Base-by-base conservation (phyloP, 2,797 vertebrate genomes). In the Kryptopterus vitreolus region DNA sequence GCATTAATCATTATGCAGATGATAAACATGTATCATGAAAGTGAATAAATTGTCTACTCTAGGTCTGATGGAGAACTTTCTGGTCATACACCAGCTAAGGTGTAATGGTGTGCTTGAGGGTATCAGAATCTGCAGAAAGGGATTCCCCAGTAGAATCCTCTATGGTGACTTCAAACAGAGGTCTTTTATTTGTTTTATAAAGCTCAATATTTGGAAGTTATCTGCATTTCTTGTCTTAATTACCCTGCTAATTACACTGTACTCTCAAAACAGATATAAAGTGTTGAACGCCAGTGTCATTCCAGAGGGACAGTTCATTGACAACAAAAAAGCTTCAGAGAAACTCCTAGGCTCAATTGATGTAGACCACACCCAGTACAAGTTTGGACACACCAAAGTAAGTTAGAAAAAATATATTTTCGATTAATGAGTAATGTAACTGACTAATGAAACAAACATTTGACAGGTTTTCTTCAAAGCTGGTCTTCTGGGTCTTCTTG, bases 301-400 rank as follows among this genome's bases (percentile, higher is more conserved):
- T 86, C 95, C 96, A 0, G 96, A 96, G 48, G 95, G 95, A 75
- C 95, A 96, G 73, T 96, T 95, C 87, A 96, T 95, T 0, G 95
- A 96, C 20, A 96, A 95, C 91, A 97, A 96, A 86, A 96, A 97
- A 73, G 95, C 95, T 82, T 94, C 95, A 83, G 96, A 97, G 89
- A 97, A 97, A 85, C 95, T 97, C 0, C 86, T 97, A 76, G 90
- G 85, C 0, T 97, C 96, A 9, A 95, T 96, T 0, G 90, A 93
- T 78, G 76, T 96, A 57, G 95, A 96, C 22, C 91, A 95, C 52
- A 92, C 91, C 0, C 95, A 97, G 84, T 96, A 96, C 80, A 96
- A 89, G 85, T 95, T 96, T 89, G 95, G 95, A 0, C 95, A 96
- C 83, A 96, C 95, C 6, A 96, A 97, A 93, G 95, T 96, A 91